Evolutionary conservation across 2,888 invertebrate species (phyloP), one percentile per base, ranked within the genome.

Genomic region (Drosophila barbarae): DNA sequence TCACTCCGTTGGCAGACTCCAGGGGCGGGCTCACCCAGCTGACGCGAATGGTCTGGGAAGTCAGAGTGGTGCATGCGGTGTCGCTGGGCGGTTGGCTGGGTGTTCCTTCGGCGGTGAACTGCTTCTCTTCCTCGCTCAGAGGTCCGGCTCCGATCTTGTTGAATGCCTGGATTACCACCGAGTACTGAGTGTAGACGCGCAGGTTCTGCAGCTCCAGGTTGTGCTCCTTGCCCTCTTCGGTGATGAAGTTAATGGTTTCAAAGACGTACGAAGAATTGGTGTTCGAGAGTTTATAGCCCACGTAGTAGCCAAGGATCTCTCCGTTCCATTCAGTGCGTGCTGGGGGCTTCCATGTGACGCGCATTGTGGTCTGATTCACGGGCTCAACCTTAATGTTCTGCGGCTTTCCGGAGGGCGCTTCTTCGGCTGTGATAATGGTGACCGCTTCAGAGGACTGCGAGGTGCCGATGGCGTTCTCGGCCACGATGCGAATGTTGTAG

Each of bases 141-240:
- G 98, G 98, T 32, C 98, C 98, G 2, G 96, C 94, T 13, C 98
- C 98, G 84, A 97, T 94, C 89, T 96, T 95, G 90, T 98, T 98
- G 89, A 96, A 98, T 0, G 96, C 97, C 90, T 97, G 97, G 9
- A 98, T 96, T 21, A 98, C 97, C 23, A 98, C 95, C n/a, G 96
- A 94, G 90, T 98, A 98, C 89, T 97, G 96, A 0, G 97, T 98
- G 90, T 98, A 98, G 1, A 96, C 97, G 87, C 95, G 95, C 41
- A 96, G 90, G 81, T 95, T 95, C 70, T 93, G 92, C 85, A 96
- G 93, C 87, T 95, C 95, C 78, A 97, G 90, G 82, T 94, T 95
- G 86, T 96, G 96, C 89, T 97, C 96, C 85, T 96, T 96, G 88
- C 95, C 95, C 88, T 96, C 96, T 91, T 96, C 96, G 86, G 95